Conservation (phyloP, 2,113 vertebrate species). For the Lophura nycthemera region DNA sequence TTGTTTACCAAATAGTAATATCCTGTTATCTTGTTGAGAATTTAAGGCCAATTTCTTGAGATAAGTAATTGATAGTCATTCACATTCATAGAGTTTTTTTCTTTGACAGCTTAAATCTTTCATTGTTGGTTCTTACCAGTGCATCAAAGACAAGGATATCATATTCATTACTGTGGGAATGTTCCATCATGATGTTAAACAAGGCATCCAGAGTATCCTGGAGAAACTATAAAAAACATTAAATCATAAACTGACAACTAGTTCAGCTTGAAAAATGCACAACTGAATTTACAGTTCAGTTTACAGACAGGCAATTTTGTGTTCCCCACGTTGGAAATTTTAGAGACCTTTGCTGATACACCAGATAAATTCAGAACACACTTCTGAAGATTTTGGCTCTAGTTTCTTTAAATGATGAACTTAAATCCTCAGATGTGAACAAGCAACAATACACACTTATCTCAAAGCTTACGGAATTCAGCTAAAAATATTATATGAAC, state of each 20-base stretch:
- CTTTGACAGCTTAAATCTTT: not conserved
- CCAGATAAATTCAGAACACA: not conserved
- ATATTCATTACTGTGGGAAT: slow-evolving; percentile 92
- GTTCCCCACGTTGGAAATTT: not conserved
- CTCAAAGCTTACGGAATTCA: not conserved
- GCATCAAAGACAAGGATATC: slow-evolving; percentile 98
- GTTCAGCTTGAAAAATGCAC: not conserved
- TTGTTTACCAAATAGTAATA: not conserved
- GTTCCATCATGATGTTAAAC: slow-evolving; percentile 99
- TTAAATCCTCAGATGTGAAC: not conserved
- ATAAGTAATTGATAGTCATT: not conserved
- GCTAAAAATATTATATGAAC: not conserved
- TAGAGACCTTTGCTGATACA: not conserved
- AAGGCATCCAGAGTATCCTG: slow-evolving; percentile 95
- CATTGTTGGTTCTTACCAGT: slow-evolving; percentile 83
- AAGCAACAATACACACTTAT: not conserved
- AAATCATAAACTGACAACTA: not conserved
- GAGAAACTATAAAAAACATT: slow-evolving; percentile 83
- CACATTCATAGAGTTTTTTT: not conserved
- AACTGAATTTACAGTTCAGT: not conserved
- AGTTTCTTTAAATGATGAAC: not conserved
- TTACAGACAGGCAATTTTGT: not conserved
- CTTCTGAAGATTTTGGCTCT: not conserved
- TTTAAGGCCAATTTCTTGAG: not conserved
- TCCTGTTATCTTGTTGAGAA: not conserved